These are phyloP conservation scores for Myiagra hebetior DNA, from an alignment of 2,113 vertebrate species.

Conservation along the genomic window DNA sequence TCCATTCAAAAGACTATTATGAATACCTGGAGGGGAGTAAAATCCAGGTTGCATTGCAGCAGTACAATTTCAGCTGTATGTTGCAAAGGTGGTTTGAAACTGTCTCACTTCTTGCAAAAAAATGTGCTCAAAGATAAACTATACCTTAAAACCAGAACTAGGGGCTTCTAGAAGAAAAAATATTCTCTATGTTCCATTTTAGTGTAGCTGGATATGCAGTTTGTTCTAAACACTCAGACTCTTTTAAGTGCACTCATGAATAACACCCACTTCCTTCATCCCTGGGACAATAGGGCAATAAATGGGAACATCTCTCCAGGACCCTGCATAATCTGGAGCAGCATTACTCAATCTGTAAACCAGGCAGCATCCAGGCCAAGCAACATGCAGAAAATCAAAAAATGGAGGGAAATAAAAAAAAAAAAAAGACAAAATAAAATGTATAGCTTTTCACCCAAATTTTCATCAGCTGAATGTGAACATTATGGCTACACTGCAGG, in stretches of 20 bases:
- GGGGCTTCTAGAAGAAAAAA: neutral
- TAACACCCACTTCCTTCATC: neutral
- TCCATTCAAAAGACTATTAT: neutral
- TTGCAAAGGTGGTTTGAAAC: neutral
- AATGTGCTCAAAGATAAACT: neutral
- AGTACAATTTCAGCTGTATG: neutral
- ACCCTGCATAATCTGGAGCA: neutral
- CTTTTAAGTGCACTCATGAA: neutral
- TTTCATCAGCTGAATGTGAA: neutral
- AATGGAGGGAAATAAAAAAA: neutral
- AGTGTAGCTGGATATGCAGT: neutral
- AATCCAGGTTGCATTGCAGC: neutral
- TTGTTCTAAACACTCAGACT: neutral
- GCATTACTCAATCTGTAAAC: neutral
- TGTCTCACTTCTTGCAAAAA: neutral
- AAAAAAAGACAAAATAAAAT: neutral
- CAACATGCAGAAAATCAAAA: neutral
- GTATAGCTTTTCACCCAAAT: neutral
- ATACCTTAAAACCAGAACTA: neutral
- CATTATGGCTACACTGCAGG: neutral
- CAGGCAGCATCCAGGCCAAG: neutral
- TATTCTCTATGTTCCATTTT: neutral
- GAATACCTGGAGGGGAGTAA: neutral
- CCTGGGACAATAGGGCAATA: constrained; percentile 14
- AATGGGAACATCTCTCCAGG: neutral